A percentile compares a stretch with the other conserved stretches of the same genome.
Conservation (phyloP, 2,888 invertebrate species). For the Petrolisthes manimaculis region DNA sequence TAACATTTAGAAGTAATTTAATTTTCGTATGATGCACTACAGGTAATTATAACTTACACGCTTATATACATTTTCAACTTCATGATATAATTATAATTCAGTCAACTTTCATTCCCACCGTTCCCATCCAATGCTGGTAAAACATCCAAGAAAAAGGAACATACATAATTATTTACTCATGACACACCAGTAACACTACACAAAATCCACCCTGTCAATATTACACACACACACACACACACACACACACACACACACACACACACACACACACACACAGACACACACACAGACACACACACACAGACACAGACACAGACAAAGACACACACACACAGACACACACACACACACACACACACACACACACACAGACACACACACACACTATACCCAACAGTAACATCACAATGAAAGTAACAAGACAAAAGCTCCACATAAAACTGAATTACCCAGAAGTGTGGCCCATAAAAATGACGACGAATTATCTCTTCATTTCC, state of each 20-base stretch:
- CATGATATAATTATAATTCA: neutral
- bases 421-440: no score
- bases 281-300: neutral
- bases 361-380: neutral
- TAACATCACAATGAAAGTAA: neutral
- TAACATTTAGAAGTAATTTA: no score
- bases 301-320: neutral
- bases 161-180: neutral
- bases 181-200: no score
- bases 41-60: no score
- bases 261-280: neutral
- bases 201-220: neutral
- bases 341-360: neutral
- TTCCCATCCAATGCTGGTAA: neutral
- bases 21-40: no score
- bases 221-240: conserved; percentile 19
- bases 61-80: no score
- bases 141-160: neutral
- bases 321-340: no score
- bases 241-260: neutral
- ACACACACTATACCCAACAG: neutral
- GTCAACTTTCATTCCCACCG: neutral
- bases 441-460: no score
- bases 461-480: no score
- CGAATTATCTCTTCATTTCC: no score